Percentiles rank a stretch among this genome's conserved stretches.
Conservation (phyloP, 2,113 vertebrate species). For the Carlito syrichta region DNA sequence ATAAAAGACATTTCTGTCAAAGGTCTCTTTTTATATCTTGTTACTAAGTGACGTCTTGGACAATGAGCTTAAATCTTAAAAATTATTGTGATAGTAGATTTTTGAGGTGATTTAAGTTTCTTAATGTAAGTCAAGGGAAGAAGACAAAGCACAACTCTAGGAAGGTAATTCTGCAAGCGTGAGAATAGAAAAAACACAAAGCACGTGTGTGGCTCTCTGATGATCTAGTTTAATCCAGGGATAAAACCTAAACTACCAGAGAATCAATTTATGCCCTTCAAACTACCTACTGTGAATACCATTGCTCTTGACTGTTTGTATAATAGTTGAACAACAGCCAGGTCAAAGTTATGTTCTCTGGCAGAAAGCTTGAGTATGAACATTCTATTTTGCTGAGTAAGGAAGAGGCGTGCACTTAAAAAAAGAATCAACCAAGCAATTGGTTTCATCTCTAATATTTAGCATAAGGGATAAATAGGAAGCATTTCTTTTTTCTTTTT, state of each 20-base stretch:
- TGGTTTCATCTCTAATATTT: not conserved
- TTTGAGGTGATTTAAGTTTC: not conserved
- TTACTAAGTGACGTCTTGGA: not conserved
- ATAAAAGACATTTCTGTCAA: not conserved
- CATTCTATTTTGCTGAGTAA: not conserved
- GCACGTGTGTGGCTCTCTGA: not conserved
- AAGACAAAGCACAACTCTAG: not conserved
- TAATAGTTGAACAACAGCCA: not conserved
- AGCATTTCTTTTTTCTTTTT: no score
- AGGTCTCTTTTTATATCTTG: not conserved
- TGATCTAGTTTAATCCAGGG: not conserved
- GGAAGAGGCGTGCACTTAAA: not conserved
- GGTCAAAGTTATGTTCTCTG: not conserved
- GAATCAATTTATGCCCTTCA: not conserved
- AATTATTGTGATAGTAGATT: not conserved
- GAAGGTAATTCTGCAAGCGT: not conserved
- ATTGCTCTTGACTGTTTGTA: not conserved
- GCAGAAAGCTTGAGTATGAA: not conserved
- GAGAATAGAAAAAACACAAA: fast-evolving
- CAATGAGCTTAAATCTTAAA: not conserved
- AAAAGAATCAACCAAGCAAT: not conserved
- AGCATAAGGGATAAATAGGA: not conserved
- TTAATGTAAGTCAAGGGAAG: not conserved
- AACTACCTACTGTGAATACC: not conserved
- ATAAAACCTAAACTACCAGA: not conserved